phyloP scores from a whole-genome alignment of 2,113 vertebrate genomes.

The Siniperca knerii region DNA sequence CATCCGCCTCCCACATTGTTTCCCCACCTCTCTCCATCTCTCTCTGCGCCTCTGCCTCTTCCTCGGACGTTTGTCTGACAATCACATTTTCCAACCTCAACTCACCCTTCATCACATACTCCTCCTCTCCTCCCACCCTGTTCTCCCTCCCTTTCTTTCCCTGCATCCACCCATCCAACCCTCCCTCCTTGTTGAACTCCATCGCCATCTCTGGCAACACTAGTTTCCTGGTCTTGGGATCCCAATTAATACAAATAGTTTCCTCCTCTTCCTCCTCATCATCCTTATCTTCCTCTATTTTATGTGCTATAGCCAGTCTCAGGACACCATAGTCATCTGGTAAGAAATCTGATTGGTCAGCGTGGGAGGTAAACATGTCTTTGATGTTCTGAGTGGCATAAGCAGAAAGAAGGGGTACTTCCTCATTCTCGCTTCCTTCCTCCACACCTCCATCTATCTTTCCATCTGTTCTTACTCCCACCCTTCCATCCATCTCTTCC shows the following conservation, averaged over 20 bases:
- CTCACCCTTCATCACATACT: not conserved
- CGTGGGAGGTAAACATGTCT: not conserved
- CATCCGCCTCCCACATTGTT: not conserved
- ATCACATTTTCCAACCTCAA: slow-evolving; percentile 56
- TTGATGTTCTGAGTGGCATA: slow-evolving; percentile 32
- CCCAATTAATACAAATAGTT: slow-evolving; percentile 26
- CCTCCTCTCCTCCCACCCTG: not conserved
- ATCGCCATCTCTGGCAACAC: slow-evolving; percentile 22
- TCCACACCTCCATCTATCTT: not conserved
- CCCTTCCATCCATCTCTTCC: not conserved
- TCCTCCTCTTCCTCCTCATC: not conserved
- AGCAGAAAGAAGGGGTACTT: slow-evolving; percentile 23
- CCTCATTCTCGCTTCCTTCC: slow-evolving; percentile 1
- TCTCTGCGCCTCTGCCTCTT: slow-evolving; percentile 23
- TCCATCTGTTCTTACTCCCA: not conserved
- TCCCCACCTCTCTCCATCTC: not conserved
- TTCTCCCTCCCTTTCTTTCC: not conserved
- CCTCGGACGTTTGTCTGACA: slow-evolving; percentile 54
- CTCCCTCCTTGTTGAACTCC: not conserved
- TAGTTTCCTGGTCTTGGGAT: slow-evolving; percentile 14
- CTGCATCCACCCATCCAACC: not conserved
- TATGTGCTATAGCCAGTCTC: not conserved
- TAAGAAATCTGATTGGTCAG: not conserved
- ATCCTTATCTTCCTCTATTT: not conserved
- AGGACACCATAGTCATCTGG: slow-evolving; percentile 41